These are phyloP conservation scores for Notarius quadriscutis DNA, from an alignment of 2,113 vertebrate genomes.

Conservation along the genomic window DNA sequence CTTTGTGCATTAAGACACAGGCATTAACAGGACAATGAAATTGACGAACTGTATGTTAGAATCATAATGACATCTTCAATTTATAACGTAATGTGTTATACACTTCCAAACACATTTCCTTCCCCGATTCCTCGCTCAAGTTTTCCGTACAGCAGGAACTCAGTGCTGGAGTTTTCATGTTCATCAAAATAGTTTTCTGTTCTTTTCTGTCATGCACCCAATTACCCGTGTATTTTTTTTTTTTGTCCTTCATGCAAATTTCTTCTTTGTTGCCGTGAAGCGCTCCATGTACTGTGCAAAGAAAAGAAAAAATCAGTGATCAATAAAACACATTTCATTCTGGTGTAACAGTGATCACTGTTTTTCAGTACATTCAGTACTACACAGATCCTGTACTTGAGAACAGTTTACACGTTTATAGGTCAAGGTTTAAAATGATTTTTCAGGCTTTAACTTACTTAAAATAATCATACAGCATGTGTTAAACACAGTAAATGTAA, in stretches of 20 bases:
- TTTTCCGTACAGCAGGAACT: not conserved
- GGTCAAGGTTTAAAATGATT: no score
- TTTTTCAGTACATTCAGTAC: not conserved
- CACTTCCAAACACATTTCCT: not conserved
- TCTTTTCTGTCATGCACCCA: not conserved
- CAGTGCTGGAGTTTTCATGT: not conserved
- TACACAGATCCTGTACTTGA: not conserved
- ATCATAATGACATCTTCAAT: not conserved
- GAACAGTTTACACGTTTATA: no score
- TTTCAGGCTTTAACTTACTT: no score
- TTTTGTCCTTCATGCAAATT: conserved; percentile 80
- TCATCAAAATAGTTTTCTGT: not conserved
- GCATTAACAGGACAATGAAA: not conserved
- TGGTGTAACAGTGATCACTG: no score
- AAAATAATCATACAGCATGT: not conserved
- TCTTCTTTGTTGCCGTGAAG: conserved; percentile 98
- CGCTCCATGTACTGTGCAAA: conserved; percentile 92
- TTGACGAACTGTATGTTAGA: not conserved
- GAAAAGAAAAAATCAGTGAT: not conserved
- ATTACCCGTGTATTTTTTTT: not conserved
- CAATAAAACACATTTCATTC: not conserved
- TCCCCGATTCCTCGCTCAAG: not conserved
- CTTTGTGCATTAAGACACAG: not conserved
- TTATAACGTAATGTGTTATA: not conserved
- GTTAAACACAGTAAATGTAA: not conserved